Conservation (phyloP, 2,113 vertebrate species). For the Phalacrocorax pelagicus region DNA sequence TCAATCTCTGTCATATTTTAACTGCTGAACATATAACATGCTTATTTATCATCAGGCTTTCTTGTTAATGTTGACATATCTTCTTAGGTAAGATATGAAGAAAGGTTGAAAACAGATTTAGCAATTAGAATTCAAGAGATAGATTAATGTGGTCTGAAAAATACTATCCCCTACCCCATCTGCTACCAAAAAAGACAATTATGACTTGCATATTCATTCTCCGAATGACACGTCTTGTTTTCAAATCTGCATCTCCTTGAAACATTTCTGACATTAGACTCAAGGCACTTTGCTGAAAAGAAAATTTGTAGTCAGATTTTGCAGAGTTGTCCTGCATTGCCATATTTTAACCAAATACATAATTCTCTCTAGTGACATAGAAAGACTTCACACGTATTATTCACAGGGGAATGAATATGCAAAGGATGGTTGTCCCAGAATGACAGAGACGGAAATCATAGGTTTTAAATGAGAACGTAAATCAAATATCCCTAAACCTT, state of each 20-base stretch:
- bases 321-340: background rate
- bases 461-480: background rate
- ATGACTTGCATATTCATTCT: background rate
- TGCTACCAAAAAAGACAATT: background rate
- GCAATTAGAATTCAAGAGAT: background rate
- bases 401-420: background rate
- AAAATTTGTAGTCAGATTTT: background rate
- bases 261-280: background rate
- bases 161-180: background rate
- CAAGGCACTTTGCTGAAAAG: background rate
- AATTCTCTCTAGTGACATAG: background rate
- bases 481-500: background rate
- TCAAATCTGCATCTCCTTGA: background rate
- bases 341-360: background rate
- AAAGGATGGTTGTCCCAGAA: background rate
- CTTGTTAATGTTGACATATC: background rate
- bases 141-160: background rate
- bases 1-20: background rate
- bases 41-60: background rate
- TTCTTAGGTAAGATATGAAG: background rate
- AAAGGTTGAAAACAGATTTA: background rate
- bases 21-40: background rate
- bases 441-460: background rate
- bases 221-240: background rate
- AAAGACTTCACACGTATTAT: background rate